phyloP scores from a whole-genome alignment of 2,888 invertebrate genomes.

The Epirrhoe tristata region DNA sequence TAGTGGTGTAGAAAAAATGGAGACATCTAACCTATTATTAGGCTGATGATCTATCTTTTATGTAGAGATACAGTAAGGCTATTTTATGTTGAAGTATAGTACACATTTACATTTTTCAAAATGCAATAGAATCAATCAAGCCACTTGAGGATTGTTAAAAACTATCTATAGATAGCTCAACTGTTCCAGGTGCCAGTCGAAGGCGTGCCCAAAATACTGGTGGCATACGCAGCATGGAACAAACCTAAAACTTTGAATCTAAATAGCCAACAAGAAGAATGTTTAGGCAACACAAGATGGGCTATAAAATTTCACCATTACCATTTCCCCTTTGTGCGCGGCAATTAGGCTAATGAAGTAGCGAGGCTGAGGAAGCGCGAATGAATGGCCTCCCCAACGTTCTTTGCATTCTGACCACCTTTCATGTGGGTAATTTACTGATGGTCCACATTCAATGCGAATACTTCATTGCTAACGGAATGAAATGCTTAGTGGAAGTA shows the following conservation, averaged over 20 bases:
- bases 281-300: conserved; percentile 65
- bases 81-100: no score
- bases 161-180: no score
- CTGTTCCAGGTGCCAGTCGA: no score
- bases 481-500: conserved; percentile 44
- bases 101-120: no score
- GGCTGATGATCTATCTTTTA: no score
- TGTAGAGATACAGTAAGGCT: no score
- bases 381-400: conserved; percentile 74
- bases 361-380: conserved; percentile 59
- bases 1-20: no score
- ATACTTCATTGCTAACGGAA: conserved; percentile 53
- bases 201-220: no score
- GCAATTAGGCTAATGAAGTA: conserved; percentile 85
- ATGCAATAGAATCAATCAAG: no score
- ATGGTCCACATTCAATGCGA: conserved; percentile 68
- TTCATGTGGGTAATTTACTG: conserved; percentile 82
- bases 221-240: not conserved
- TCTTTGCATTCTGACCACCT: conserved; percentile 78
- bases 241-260: not conserved
- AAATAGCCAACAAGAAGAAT: conserved; percentile 33
- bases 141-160: no score
- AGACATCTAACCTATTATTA: no score
- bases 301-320: conserved; percentile 78
- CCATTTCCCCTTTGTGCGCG: conserved; percentile 75